Percentiles rank a stretch among this genome's conserved stretches.
Evolutionary conservation across 2,113 vertebrate genomes (phyloP).

Genomic region (Upupa epops): DNA sequence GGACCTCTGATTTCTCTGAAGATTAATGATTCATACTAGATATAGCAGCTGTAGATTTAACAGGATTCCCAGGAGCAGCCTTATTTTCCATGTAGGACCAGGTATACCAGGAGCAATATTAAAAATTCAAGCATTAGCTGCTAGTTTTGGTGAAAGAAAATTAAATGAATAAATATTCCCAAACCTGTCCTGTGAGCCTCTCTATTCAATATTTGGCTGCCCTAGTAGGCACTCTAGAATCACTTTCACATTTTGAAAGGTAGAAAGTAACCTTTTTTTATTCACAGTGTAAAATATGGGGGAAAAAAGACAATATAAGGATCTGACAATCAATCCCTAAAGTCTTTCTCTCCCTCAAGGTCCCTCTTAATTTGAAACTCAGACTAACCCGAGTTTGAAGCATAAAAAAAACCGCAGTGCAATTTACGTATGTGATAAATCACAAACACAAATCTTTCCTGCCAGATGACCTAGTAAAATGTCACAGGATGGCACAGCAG

Average conservation of each 20-base stretch:
- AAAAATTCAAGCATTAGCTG: not conserved
- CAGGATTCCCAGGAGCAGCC: not conserved
- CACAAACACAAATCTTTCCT: not conserved
- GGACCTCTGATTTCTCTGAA: constrained; percentile 9
- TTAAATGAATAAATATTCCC: constrained; percentile 52
- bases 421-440: not conserved
- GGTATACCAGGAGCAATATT: not conserved
- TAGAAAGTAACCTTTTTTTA: not conserved
- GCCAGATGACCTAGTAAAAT: not conserved
- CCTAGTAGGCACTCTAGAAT: not conserved
- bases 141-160: constrained; percentile 46
- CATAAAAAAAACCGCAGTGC: not conserved
- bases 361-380: not conserved
- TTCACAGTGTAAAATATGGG: not conserved
- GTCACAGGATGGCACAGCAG: not conserved
- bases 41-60: constrained; percentile 12
- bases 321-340: not conserved
- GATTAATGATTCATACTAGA: not conserved
- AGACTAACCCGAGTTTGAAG: not conserved
- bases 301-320: not conserved
- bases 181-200: not conserved
- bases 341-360: not conserved
- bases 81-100: constrained; percentile 10
- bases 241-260: not conserved
- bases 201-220: not conserved